phyloP scores from a whole-genome alignment of 2,113 vertebrate species.

The Microtus richardsoni region DNA sequence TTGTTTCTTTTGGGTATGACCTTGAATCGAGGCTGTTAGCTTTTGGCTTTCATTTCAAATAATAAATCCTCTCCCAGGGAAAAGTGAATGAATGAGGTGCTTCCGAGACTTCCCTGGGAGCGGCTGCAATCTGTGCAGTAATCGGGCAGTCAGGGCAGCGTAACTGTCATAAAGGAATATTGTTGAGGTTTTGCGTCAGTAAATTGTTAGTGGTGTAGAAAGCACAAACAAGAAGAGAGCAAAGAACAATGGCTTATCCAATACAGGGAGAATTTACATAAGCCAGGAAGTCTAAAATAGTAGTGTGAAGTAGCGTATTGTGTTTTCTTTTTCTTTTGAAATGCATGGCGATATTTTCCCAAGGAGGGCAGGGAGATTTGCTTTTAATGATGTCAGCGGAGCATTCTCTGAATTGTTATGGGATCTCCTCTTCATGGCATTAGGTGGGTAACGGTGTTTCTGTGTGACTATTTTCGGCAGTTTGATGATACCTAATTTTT shows the following conservation, averaged over 20 bases:
- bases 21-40: conserved; percentile 41
- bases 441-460: neutral
- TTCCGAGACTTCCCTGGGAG: neutral
- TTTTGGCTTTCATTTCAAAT: conserved; percentile 54
- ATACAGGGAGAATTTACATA: neutral
- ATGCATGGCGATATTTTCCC: neutral
- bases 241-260: neutral
- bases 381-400: neutral
- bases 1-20: conserved; percentile 19
- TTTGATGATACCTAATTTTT: neutral
- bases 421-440: neutral
- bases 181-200: neutral
- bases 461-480: neutral
- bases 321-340: conserved; percentile 24
- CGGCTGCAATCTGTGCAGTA: neutral
- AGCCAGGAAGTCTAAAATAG: neutral
- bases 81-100: conserved; percentile 37
- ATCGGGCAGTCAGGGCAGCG: neutral
- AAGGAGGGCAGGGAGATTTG: neutral
- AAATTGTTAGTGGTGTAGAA: neutral
- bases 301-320: conserved; percentile 3
- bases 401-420: neutral
- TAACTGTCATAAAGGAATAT: neutral
- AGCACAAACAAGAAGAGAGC: neutral
- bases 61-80: conserved; percentile 33